Evolutionary conservation across 2,113 vertebrate genomes (phyloP), one percentile per base, ranked within the genome.

Genomic region (Melanostigma gelatinosum): DNA sequence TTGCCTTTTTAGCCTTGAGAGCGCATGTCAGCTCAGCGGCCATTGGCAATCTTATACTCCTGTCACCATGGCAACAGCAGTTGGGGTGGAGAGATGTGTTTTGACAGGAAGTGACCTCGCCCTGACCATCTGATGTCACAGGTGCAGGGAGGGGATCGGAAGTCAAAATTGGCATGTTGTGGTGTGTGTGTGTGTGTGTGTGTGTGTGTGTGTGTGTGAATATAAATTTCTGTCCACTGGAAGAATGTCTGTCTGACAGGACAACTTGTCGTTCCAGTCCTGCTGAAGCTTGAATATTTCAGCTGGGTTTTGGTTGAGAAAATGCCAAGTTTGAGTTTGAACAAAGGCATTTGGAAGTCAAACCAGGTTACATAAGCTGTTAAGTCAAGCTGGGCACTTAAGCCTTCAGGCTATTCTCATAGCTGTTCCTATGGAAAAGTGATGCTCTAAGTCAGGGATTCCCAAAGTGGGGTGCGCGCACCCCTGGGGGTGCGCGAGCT

Each of bases 91-190:
- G 54, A 62, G 63, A 65, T 8, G 69, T 81, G 40, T 63, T 11
- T 74, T 79, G 85, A 87, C 75, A 82, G 87, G 75, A 88, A 81
- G 69, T 81, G 82, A 82, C 88, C 84, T 74, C 29, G 12, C 55
- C 48, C 4, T 79, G 83, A 75, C 85, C 82, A 77, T 61, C 57
- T 58, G 61, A 84, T 80, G 60, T 77, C 79, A 85, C 24, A 32
- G 44, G 52, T 61, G 54, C 52, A 68, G n/a, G 10, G 55, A 32
- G 12, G 70, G 67, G 70, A 38, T 85, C 72, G 82, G 52, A 87
- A 40, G 55, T 82, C 64, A 83, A 74, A 62, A 60, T 44, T 77
- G 64, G 48, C 66, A 75, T 82, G 77, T 57, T 52, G 60, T 69
- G 12, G 52, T n/a, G 24, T 65, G 78, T 38, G 36, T 55, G n/a